Base-by-base conservation (phyloP, 2,797 vertebrate species). In the Tragelaphus oryx region DNA sequence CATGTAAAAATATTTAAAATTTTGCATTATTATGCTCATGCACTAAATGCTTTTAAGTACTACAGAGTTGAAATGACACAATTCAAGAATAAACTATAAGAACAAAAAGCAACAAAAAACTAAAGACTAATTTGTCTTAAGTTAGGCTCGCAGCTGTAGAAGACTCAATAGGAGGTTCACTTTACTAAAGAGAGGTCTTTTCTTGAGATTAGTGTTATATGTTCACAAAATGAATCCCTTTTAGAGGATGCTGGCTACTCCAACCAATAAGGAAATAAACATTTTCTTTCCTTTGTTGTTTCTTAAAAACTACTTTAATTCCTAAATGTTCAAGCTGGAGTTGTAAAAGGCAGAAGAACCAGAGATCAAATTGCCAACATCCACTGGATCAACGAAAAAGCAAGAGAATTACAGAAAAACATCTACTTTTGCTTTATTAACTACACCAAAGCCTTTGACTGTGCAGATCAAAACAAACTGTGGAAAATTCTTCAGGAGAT, bases 51-150 rank as follows among this genome's bases (percentile, higher is more conserved):
- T 78, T 80, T 84, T 41, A 91, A 91, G 20, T 59, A 52, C 24
- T 54, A 87, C 20, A 89, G 44, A 20, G 65, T 11, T 83, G 59
- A 93, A 92, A 86, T 46, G 50, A 55, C 18, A 92, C 24, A 86
- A 81, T 75, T 74, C 82, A 97, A 96, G 57, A 37, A 92, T 80
- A 90, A 81, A 26, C 17, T 95, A 9, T 71, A 92, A 89, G 82
- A 95, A 89, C 76, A 93, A 94, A 95, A 85, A 81, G 3, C 76
- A 84, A 83, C 4, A 71, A 16, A 87, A 87, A 46, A 26, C 33
- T 91, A 17, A 88, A 93, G 55, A 62, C 48, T 81, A 95, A 74
- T 86, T 68, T 95, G 41, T 75, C 33, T 88, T 71, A 68, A 93
- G 48, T 52, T 78, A 96, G 52, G 54, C 18, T 41, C 71, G 2